phyloP scores from a whole-genome alignment of 2,888 invertebrate genomes.

The Eledona agricola region DNA sequence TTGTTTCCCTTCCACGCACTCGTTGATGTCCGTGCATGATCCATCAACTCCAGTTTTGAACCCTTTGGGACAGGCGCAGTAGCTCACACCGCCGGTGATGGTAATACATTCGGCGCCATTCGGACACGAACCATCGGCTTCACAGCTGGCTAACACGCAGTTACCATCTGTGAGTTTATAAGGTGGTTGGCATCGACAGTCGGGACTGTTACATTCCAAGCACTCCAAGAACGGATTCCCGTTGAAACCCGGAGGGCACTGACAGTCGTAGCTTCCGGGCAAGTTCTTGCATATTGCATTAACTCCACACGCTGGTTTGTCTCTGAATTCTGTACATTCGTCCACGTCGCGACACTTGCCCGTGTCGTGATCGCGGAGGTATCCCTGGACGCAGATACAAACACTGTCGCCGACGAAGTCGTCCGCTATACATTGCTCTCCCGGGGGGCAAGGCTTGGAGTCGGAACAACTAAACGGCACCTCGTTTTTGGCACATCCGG shows the following conservation, averaged over 20 bases:
- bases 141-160: constrained; percentile 86
- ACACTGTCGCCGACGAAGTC: constrained; percentile 79
- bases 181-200: constrained; percentile 88
- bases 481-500: constrained; percentile 76
- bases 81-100: constrained; percentile 89
- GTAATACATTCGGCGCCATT: constrained; percentile 89
- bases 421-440: constrained; percentile 86
- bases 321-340: constrained; percentile 80
- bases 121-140: constrained; percentile 81
- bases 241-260: constrained; percentile 86
- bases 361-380: constrained; percentile 76
- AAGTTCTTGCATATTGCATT: constrained; percentile 92
- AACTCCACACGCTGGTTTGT: constrained; percentile 83
- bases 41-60: constrained; percentile 80
- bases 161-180: constrained; percentile 85
- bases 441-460: constrained; percentile 79
- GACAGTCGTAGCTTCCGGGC: constrained; percentile 93
- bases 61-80: constrained; percentile 92
- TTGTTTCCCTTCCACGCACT: constrained; percentile 79
- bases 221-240: constrained; percentile 91
- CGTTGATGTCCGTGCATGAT: constrained; percentile 85
- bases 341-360: constrained; percentile 86
- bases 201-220: constrained; percentile 83
- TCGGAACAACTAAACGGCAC: constrained; percentile 76
- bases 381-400: constrained; percentile 90